These are phyloP conservation scores for Sarcophaga peregrina DNA, from an alignment of 1,140 invertebrate genomes.

Conservation along the genomic window DNA sequence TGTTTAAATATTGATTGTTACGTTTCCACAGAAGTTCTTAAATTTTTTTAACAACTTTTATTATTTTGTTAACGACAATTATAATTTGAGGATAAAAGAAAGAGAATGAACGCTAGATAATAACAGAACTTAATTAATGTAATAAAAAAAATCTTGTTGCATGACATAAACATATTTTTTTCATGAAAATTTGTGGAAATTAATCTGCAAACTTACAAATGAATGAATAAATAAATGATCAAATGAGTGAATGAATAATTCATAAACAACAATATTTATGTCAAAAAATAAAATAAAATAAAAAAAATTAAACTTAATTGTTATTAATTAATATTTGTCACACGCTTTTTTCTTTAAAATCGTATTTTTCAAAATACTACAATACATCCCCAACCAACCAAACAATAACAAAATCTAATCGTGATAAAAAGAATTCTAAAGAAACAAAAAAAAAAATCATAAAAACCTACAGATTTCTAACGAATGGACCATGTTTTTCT, in stretches of 20 bases:
- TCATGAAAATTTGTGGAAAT: no score
- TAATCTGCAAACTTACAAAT: no score
- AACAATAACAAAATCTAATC: background rate
- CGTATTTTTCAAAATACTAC: background rate
- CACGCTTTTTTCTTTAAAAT: constrained; percentile 15
- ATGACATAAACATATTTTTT: no score
- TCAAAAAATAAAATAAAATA: background rate
- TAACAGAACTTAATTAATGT: no score
- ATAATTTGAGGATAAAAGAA: no score
- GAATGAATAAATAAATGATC: no score
- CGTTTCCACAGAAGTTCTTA: no score
- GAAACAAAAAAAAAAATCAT: background rate
- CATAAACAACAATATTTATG: constrained; percentile 31
- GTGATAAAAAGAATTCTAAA: constrained; percentile 5
- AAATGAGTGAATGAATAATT: constrained; percentile 22
- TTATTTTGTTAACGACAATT: no score
- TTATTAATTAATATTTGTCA: constrained; percentile 39
- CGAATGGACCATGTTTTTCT: background rate
- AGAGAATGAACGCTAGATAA: no score
- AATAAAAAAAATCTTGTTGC: no score
- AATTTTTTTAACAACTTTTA: no score
- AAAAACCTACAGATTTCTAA: background rate
- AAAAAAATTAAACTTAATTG: constrained; percentile 31
- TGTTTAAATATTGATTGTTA: no score
- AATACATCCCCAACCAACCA: background rate